phyloP scores from a whole-genome alignment of 1,140 invertebrate genomes.

The Ceratina australensis region DNA sequence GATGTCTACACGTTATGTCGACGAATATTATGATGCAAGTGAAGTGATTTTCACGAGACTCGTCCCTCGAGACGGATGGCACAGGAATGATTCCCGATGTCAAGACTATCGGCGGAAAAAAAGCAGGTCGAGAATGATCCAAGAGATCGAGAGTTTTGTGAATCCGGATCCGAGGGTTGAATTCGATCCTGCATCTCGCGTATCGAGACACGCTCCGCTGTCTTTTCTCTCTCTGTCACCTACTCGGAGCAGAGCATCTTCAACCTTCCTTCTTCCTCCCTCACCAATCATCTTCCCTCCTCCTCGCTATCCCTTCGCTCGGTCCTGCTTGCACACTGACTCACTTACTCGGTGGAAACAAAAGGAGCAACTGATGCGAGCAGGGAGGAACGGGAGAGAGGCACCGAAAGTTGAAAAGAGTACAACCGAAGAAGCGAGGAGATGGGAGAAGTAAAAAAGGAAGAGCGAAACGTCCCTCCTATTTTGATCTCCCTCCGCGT shows the following conservation, averaged over 20 bases:
- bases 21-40: not conserved
- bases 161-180: slow-evolving; percentile 69
- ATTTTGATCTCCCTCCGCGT: not conserved
- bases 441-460: slow-evolving; percentile 19
- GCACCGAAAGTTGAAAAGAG: slow-evolving; percentile 21
- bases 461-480: slow-evolving; percentile 2
- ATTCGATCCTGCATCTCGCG: slow-evolving; percentile 75
- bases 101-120: slow-evolving; percentile 41
- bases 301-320: slow-evolving; percentile 5
- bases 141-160: slow-evolving; percentile 67
- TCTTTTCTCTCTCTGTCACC: slow-evolving; percentile 58
- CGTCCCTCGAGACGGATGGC: not conserved
- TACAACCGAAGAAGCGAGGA: slow-evolving; percentile 14
- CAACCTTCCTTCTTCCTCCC: slow-evolving; percentile 2
- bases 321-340: slow-evolving; percentile 41
- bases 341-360: slow-evolving; percentile 65
- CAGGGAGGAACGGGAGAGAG: slow-evolving; percentile 32
- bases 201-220: slow-evolving; percentile 76
- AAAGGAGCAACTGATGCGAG: slow-evolving; percentile 64
- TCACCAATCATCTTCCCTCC: slow-evolving; percentile 26
- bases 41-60: not conserved
- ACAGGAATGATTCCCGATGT: slow-evolving; percentile 35
- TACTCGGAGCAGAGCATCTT: slow-evolving; percentile 21
- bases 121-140: slow-evolving; percentile 51
- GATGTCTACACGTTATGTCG: not conserved